phyloP scores from a whole-genome alignment of 2,797 vertebrate species.

The Squalus acanthias region DNA sequence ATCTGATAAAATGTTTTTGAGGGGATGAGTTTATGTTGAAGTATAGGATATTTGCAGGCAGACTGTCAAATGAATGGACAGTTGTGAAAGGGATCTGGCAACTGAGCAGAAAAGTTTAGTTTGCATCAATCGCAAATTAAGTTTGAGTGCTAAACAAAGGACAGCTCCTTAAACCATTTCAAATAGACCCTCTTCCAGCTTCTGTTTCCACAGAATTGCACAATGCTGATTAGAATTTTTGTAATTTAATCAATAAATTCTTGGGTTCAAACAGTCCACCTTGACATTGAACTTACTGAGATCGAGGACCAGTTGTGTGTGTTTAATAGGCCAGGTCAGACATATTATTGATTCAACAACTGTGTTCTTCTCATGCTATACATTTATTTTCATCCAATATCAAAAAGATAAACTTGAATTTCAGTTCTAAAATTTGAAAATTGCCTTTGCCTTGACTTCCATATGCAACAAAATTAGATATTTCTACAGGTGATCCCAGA shows the following conservation, averaged over 20 bases:
- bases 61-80: background rate
- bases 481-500: too few relatives aligned
- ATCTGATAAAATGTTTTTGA: background rate
- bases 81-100: too few relatives aligned
- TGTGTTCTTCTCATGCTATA: background rate
- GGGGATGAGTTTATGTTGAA: background rate
- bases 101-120: too few relatives aligned
- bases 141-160: background rate
- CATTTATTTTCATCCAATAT: too few relatives aligned
- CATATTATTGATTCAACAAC: background rate
- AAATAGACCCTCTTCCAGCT: background rate
- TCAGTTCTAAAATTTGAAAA: too few relatives aligned
- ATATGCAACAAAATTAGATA: too few relatives aligned
- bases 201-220: background rate
- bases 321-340: background rate
- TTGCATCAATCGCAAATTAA: background rate
- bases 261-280: background rate
- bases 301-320: background rate
- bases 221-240: background rate
- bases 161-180: background rate
- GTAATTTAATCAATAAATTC: background rate
- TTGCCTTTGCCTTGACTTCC: too few relatives aligned
- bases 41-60: background rate
- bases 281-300: background rate
- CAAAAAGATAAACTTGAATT: too few relatives aligned